phyloP scores from a whole-genome alignment of 1,140 invertebrate species.

The Microplitis demolitor region DNA sequence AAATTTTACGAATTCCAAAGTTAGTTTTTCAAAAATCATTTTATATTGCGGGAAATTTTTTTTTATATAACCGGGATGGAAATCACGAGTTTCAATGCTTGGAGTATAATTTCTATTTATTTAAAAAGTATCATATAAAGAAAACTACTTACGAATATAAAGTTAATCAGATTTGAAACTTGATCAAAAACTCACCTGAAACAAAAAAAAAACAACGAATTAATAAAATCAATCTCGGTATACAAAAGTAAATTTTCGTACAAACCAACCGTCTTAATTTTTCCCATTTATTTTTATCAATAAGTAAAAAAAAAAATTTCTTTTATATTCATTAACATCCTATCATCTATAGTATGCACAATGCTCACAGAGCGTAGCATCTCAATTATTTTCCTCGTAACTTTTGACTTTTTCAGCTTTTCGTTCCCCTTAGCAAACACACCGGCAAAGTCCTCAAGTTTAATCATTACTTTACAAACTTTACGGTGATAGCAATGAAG shows the following conservation, averaged over 20 bases:
- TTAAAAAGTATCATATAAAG: too few species aligned
- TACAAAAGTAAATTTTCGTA: not conserved
- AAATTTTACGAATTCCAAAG: too few species aligned
- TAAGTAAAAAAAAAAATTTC: not conserved
- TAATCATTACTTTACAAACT: slow-evolving; percentile 8
- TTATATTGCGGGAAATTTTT: too few species aligned
- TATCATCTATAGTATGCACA: not conserved
- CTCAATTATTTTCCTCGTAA: not conserved
- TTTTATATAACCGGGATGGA: too few species aligned
- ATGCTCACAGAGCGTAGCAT: not conserved
- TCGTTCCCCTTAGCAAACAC: not conserved
- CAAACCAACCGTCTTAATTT: not conserved
- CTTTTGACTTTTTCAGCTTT: not conserved
- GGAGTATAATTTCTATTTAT: too few species aligned
- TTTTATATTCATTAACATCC: not conserved
- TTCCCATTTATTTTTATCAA: not conserved
- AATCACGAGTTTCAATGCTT: too few species aligned
- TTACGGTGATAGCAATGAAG: not conserved
- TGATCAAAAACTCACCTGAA: slow-evolving; percentile 19
- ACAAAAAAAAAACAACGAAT: slow-evolving; percentile 10
- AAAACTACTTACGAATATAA: not conserved
- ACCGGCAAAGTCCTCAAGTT: not conserved
- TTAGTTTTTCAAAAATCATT: too few species aligned
- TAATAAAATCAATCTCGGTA: not conserved
- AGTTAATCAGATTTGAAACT: not conserved